These are phyloP conservation scores for Antitype chi DNA, from an alignment of 2,888 invertebrate genomes.

Conservation along the genomic window DNA sequence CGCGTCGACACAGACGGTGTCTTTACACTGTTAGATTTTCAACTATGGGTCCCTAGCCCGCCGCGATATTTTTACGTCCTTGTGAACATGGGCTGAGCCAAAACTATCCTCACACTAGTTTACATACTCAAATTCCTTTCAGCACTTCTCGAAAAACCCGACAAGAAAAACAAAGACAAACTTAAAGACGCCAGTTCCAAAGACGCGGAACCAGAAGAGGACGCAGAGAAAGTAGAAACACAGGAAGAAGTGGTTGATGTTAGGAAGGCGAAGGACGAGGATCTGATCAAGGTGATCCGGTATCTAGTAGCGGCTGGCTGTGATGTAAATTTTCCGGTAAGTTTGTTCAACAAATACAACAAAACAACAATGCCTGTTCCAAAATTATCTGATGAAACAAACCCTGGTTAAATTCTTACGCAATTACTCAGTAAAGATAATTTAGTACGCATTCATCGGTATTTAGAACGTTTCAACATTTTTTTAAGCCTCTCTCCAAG, in stretches of 20 bases:
- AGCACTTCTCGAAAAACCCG: slow-evolving; percentile 79
- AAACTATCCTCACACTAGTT: background rate
- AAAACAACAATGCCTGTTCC: too few relatives aligned
- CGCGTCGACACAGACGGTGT: too few relatives aligned
- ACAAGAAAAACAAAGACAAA: slow-evolving; percentile 65
- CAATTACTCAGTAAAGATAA: background rate
- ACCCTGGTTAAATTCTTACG: background rate
- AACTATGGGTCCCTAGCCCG: too few relatives aligned
- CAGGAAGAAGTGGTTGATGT: slow-evolving; percentile 63
- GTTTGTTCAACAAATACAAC: slow-evolving; percentile 60
- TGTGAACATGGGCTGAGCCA: background rate
- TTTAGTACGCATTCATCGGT: background rate
- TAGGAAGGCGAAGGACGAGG: slow-evolving; percentile 73
- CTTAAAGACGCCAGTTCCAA: slow-evolving; percentile 40
- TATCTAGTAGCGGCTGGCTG: slow-evolving; percentile 96
- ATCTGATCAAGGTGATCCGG: slow-evolving; percentile 86
- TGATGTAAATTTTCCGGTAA: slow-evolving; percentile 93
- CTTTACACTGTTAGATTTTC: too few relatives aligned
- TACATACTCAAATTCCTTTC: slow-evolving; percentile 58
- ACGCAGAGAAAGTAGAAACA: slow-evolving; percentile 59
- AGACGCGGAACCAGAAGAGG: slow-evolving; percentile 37
- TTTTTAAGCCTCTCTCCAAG: too few relatives aligned
- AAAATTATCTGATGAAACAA: background rate
- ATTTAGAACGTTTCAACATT: background rate
- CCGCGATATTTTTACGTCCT: too few relatives aligned